Base-by-base conservation (phyloP, 2,888 invertebrate genomes). In the Myathropa florea region DNA sequence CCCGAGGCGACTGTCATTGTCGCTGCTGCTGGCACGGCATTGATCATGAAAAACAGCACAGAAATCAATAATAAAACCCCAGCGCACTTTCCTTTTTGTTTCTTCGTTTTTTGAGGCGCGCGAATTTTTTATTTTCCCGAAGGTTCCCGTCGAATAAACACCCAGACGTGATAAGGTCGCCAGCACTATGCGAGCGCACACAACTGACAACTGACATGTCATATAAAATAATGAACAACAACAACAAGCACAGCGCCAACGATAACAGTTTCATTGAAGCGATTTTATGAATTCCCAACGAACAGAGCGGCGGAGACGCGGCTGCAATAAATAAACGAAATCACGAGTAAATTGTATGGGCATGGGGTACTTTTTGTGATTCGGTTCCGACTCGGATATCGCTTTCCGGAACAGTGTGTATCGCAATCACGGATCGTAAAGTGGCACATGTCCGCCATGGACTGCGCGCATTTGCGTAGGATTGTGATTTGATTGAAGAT, bases 81-180 rank as follows among this genome's bases (percentile, higher is more conserved):
- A 33, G 68, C 68, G 72, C 72, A 77, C 85, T 81, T 85, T 85
- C 82, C 81, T 78, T 81, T 82, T 33, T 46, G 30, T 39, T 59
- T 18, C 46, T 61, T 46, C 65, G 14, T 6, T 68, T 75, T 60
- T 53, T 36, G 55, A 60, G 70, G 24, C 26, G 78, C 83, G 86
- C 86, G 79, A 86, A 75, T 60, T 78, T 82, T 78, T 78, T 81
- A 24, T 39, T 46, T 70, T 61, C 64, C 72, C 36, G 86, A 86
- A 86, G 86, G 86, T 83, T 61, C 86, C 83, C 75, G 71, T 65
- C 73, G 65, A 53, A 65, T 71, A 71, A 86, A 86, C 78, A 75
- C 81, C 85, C 82, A 71, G 76, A 87, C 87, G 87, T 87, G 87
- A 87, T 87, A 87, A 87, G 87, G 87, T 80, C 87, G 55, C 83